Evolutionary conservation across 2,113 vertebrate genomes (phyloP), one percentile per base, ranked within the genome.

Genomic region (Pholis gunnellus): DNA sequence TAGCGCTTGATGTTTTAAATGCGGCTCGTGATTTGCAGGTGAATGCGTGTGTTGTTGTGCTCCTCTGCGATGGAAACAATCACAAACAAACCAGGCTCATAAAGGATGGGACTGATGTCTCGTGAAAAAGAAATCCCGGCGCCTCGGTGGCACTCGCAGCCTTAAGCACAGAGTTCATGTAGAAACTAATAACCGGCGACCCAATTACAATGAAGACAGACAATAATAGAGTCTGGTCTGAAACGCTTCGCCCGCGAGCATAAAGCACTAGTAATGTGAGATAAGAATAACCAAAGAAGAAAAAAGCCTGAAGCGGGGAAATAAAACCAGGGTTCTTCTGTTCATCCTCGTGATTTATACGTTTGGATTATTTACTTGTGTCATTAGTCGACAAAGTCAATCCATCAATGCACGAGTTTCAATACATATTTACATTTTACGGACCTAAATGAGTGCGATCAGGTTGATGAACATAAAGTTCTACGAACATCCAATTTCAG

Each of bases 191-290:
- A 88, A 85, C 67, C 2, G 31, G 15, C 61, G 73, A 82, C 80
- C 76, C 84, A 66, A 59, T 83, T 81, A 81, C 82, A 63, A 54
- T 56, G 65, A 72, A 78, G 71, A 80, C 75, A 78, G 78, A 83
- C 84, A 67, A 87, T 74, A 75, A 84, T 52, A 78, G 60, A 79
- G 78, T 66, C 73, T 59, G 81, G 34, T 75, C 65, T 79, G 82
- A 82, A 61, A 80, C 22, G 27, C 63, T 29, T 9, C 3, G 77
- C 89, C 69, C 38, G 20, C 65, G n/a, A 72, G 81, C 59, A 0
- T 14, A 22, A 69, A 79, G 60, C 50, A 36, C 56, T 31, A 75
- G 20, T 17, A 67, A 67, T 79, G 70, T 71, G 57, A 88, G 86
- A 87, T 54, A 59, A 79, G 56, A 70, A 68, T 34, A 75, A 42